Evolutionary conservation across 2,113 vertebrate genomes (phyloP).

Genomic region (Xiphophorus hellerii): DNA sequence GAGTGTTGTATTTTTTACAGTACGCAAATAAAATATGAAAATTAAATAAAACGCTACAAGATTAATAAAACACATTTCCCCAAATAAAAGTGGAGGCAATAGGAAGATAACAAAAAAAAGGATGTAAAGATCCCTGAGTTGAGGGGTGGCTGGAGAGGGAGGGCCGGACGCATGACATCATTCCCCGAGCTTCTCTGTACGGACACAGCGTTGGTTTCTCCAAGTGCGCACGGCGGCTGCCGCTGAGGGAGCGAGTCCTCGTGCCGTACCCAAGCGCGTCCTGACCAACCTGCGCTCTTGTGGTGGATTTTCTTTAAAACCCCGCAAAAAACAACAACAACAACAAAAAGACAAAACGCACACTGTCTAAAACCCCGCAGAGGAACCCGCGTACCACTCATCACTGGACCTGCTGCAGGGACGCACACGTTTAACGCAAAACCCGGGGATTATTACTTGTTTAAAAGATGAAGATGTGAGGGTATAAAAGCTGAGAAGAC

Average conservation of each 20-base stretch:
- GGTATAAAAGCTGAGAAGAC: conserved; percentile 58
- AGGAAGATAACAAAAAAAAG: neutral
- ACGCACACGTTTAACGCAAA: conserved; percentile 56
- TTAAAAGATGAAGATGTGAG: conserved; percentile 77
- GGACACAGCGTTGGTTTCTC: conserved; percentile 72
- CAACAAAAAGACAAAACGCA: conserved; percentile 10
- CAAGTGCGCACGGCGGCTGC: conserved; percentile 74
- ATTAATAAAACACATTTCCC: neutral
- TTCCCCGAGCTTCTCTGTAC: conserved; percentile 70
- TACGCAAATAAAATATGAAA: neutral
- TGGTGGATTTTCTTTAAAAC: conserved; percentile 63
- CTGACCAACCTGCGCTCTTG: conserved; percentile 70
- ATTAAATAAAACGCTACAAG: neutral
- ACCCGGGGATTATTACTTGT: conserved; percentile 72
- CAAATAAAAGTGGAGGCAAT: conserved; percentile 6
- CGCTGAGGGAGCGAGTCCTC: conserved; percentile 76
- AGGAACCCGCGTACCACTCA: conserved; percentile 43
- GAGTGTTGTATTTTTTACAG: neutral
- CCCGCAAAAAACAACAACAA: conserved; percentile 3
- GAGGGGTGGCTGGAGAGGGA: conserved; percentile 68
- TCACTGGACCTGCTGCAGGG: conserved; percentile 71
- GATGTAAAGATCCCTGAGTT: conserved; percentile 51
- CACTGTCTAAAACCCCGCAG: conserved; percentile 24
- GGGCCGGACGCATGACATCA: conserved; percentile 81
- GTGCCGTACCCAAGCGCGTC: conserved; percentile 71